Conservation (phyloP, 2,888 invertebrate genomes). For the Pterobdella sp. region DNA sequence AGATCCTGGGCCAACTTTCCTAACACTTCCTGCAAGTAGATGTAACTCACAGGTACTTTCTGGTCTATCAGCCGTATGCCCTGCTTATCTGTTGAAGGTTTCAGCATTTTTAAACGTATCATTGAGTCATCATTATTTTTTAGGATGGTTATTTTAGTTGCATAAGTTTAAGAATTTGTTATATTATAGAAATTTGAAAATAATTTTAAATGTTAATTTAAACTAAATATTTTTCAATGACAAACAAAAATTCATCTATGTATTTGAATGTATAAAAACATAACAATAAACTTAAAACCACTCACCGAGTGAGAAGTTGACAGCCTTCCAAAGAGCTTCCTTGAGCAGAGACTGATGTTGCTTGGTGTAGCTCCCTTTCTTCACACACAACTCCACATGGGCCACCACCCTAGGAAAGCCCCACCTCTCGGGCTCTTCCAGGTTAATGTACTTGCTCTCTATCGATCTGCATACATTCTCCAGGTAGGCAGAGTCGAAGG, state of each 20-base stretch:
- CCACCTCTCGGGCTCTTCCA: conserved; percentile 89
- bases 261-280: too few species aligned
- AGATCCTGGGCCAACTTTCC: conserved; percentile 67
- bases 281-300: too few species aligned
- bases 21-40: conserved; percentile 86
- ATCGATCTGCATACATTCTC: conserved; percentile 69
- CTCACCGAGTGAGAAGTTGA: conserved; percentile 46
- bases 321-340: conserved; percentile 84
- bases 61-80: conserved; percentile 76
- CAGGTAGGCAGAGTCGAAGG: conserved; percentile 55
- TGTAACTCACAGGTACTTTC: conserved; percentile 87
- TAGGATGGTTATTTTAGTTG: not conserved
- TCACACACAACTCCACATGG: conserved; percentile 73
- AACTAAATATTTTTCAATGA: too few species aligned
- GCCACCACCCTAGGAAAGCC: conserved; percentile 86
- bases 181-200: too few species aligned
- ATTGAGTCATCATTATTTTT: not conserved
- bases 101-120: not conserved
- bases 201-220: too few species aligned
- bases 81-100: conserved; percentile 63
- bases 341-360: conserved; percentile 82
- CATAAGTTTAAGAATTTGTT: conserved; percentile 1
- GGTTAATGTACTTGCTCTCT: conserved; percentile 65
- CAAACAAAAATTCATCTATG: too few species aligned
- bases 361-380: conserved; percentile 57